Percentiles rank a stretch among this genome's conserved stretches.
phyloP scores from a whole-genome alignment of 2,888 invertebrate species.

The Sturmia bella region DNA sequence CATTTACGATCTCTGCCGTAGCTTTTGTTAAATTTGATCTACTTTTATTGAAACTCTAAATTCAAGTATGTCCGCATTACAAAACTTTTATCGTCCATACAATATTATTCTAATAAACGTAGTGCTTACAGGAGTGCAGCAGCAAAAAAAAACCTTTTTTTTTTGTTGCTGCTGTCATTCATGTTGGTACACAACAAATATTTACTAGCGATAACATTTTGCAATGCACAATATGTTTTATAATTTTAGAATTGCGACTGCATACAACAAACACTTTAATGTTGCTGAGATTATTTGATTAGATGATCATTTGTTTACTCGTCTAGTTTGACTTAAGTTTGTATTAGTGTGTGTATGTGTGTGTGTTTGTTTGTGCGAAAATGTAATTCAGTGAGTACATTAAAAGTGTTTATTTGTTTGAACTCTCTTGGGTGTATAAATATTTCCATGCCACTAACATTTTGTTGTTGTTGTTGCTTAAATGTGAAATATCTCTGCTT shows the following conservation, averaged over 20 bases:
- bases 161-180: constrained; percentile 53
- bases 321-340: constrained; percentile 56
- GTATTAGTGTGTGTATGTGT: background rate
- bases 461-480: background rate
- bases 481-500: background rate
- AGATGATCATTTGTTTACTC: constrained; percentile 69
- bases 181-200: constrained; percentile 48
- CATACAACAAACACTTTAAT: constrained; percentile 54
- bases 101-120: too few species aligned
- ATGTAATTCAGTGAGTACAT: background rate
- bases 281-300: constrained; percentile 68
- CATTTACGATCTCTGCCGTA: too few species aligned
- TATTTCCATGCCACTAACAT: constrained; percentile 32
- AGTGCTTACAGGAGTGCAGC: constrained; percentile 19
- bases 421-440: constrained; percentile 54
- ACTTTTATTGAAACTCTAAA: too few species aligned
- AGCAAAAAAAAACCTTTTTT: constrained; percentile 58
- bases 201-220: constrained; percentile 28
- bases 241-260: constrained; percentile 42
- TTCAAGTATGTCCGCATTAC: too few species aligned
- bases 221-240: constrained; percentile 31
- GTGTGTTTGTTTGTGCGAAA: background rate
- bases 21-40: too few species aligned
- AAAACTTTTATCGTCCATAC: too few species aligned
- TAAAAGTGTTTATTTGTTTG: background rate